Conservation (phyloP, 2,797 vertebrate genomes). For the Pangasius larnaudii region DNA sequence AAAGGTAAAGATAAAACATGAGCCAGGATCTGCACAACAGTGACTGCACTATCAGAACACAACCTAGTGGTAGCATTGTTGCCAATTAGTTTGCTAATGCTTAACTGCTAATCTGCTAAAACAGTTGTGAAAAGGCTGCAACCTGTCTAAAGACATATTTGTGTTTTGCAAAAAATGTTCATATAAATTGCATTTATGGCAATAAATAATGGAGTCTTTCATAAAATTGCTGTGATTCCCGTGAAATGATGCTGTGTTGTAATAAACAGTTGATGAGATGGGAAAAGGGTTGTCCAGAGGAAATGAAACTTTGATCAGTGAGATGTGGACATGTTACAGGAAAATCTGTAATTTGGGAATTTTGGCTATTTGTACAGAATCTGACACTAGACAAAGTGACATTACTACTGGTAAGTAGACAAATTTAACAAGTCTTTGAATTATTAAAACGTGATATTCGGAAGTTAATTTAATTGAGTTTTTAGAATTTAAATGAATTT, state of each 20-base stretch:
- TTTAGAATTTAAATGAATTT: neutral
- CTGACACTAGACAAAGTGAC: neutral
- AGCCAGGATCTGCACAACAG: neutral
- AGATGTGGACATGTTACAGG: neutral
- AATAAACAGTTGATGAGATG: neutral
- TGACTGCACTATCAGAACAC: neutral
- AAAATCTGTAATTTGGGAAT: neutral
- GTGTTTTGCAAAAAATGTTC: slow-evolving; percentile 33
- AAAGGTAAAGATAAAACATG: slow-evolving; percentile 53
- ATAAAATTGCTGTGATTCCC: neutral
- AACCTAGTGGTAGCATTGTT: neutral
- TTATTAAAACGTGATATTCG: neutral
- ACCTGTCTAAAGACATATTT: neutral
- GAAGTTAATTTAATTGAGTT: neutral
- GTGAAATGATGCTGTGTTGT: neutral
- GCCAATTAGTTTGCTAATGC: too few species aligned
- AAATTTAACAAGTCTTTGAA: neutral
- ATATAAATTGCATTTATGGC: neutral
- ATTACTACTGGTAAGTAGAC: neutral
- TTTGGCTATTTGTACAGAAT: neutral
- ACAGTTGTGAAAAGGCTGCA: neutral
- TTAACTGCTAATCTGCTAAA: neutral
- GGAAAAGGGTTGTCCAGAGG: neutral
- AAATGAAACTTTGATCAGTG: neutral
- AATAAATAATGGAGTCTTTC: slow-evolving; percentile 10